Base-by-base conservation (phyloP, 1,140 invertebrate species). In the Oreohelix idahoensis region DNA sequence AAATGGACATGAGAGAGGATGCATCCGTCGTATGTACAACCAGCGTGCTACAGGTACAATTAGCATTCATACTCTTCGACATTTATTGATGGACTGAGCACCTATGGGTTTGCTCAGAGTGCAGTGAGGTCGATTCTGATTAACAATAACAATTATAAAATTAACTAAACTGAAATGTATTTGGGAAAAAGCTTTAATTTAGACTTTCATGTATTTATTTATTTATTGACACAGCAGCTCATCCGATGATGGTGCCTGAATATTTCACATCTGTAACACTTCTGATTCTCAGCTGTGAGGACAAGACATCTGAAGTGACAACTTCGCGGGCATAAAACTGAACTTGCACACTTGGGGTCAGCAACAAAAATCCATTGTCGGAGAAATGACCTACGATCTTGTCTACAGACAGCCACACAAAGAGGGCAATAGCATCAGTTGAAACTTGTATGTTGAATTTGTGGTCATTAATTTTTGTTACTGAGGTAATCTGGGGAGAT, bases 401-500 rank as follows among this genome's bases (percentile, higher is more conserved):
- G 15, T 66, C 66, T 1, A 53, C 8, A 29, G 79, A 71, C 1
- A 80, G n/a, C 42, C 79, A 80, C 1, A 80, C 79, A 71, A 42
- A 80, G 11, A 80, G n/a, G 17, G 79, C 66, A 4, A 71, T 35
- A 10, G 45, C 79, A 80, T 80, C 66, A 51, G 49, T 71, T 23
- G 79, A 49, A 26, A 80, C n/a, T 32, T 71, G 20, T 0, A 80
- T 71, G 17, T 80, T 32, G 53, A 80, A 69, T n/a, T 32, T 71
- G 29, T 58, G 23, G 20, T 10, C 10, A n/a, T n/a, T 23, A 4
- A n/a, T 58, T 2, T 23, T 58, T 11, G 53, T 58, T 58, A 58
- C 53, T 23, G 53, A 58, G 15, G 26, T 23, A n/a, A 58, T 58
- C 53, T 58, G 53, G 5, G 53, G 53, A 58, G 53, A 58, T n/a